Evolutionary conservation across 2,113 vertebrate genomes (phyloP), one percentile per base, ranked within the genome.

Genomic region (Paracanthobrama guichenoti): DNA sequence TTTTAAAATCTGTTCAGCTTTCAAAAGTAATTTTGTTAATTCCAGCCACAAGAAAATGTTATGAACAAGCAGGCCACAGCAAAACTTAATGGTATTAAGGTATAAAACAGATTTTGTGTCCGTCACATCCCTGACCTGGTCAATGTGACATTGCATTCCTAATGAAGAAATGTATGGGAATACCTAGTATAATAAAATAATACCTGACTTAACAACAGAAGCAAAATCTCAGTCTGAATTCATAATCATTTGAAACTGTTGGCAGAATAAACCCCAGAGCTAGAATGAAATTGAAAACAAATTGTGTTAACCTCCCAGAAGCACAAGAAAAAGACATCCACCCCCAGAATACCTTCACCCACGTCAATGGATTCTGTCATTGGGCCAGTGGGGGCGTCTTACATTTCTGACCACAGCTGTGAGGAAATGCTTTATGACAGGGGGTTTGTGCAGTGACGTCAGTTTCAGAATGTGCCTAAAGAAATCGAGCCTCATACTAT

Each of bases 211-310:
- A 69, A 69, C 39, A 69, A 69, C 14, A 39, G 31, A 69, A 39
- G 66, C 66, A 39, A 22, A 69, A 2, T 39, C 64, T 69, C 31
- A 22, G 18, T 22, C 10, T 39, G 35, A 39, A 22, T 69, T 11
- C 20, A 39, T 39, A 39, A 39, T 69, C 1, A 11, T 69, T 20
- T 67, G 18, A 69, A 69, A 69, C 66, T 14, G 1, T 18, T 22
- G 31, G 39, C 66, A 39, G 31, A 67, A 9, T 22, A 69, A 69
- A 69, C 66, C 66, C 31, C 66, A 64, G 66, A 69, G 31, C 66
- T 12, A 69, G 9, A 69, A 69, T 69, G 1, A 69, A 39, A 60
- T 60, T 9, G 50, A 60, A 60, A 60, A 5, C 53, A 57, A 57
- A 18, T 28, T 66, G 1, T 9, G 35, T 66, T 31, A 2, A 22